Evolutionary conservation across 2,888 invertebrate species (phyloP).

Genomic region (Epinotia demarniana): DNA sequence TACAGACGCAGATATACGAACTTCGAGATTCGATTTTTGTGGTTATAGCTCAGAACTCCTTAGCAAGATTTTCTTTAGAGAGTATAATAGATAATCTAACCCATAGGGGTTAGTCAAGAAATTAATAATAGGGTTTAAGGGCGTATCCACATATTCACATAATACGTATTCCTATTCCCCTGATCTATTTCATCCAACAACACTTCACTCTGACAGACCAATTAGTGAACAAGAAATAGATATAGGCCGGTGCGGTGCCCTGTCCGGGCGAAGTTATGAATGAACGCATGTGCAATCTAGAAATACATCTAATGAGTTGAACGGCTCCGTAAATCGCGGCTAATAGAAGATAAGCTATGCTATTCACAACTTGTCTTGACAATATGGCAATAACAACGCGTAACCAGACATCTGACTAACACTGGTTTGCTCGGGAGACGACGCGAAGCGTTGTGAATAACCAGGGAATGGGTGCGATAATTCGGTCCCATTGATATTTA

Average conservation of each 20-base stretch:
- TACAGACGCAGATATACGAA: no score
- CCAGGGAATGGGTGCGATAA: constrained; percentile 19
- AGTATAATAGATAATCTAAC: no score
- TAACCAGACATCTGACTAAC: no score
- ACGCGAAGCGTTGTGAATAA: no score
- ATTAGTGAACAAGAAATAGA: constrained; percentile 42
- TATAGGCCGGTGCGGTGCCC: constrained; percentile 41
- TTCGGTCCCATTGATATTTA: constrained; percentile 34
- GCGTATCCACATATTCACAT: neutral
- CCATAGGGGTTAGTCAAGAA: neutral
- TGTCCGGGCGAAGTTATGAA: constrained; percentile 60
- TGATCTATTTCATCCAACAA: neutral
- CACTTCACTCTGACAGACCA: constrained; percentile 24
- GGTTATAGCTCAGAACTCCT: no score
- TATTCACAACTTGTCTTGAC: neutral
- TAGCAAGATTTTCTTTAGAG: no score
- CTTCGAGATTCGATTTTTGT: no score
- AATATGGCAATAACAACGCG: no score
- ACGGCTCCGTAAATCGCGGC: constrained; percentile 49
- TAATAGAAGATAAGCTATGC: constrained; percentile 30
- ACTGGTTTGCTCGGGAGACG: no score
- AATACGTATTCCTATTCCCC: neutral
- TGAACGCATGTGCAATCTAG: constrained; percentile 65
- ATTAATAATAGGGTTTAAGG: neutral
- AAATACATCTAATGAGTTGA: constrained; percentile 63